Conservation (phyloP, 2,797 vertebrate genomes). For the Merluccius polli region DNA sequence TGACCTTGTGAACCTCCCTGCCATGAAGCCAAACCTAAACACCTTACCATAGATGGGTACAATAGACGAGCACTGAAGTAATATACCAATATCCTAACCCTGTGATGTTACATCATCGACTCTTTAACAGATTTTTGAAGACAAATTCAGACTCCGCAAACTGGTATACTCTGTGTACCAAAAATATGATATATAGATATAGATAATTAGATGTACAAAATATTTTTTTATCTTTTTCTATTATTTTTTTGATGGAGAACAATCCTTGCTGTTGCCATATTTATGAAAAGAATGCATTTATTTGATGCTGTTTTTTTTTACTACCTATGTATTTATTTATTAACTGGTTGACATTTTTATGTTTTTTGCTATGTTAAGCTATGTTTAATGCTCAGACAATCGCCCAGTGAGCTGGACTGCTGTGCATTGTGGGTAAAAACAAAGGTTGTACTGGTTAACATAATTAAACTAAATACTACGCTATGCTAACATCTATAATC, state of each 20-base stretch:
- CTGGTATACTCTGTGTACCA: slow-evolving; percentile 2
- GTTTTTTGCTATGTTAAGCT: slow-evolving; percentile 7
- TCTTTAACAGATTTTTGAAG: slow-evolving; percentile 17
- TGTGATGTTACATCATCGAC: not conserved
- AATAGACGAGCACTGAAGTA: not conserved
- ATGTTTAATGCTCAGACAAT: slow-evolving; percentile 53
- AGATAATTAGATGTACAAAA: too few relatives aligned
- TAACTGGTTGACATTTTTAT: not conserved
- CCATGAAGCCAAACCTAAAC: slow-evolving; percentile 33
- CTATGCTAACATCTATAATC: slow-evolving; percentile 13
- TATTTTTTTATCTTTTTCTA: not conserved
- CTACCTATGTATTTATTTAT: slow-evolving; percentile 10
- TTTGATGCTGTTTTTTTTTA: slow-evolving; percentile 24
- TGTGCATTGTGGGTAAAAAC: slow-evolving; percentile 30
- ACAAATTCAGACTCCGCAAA: slow-evolving; percentile 9
- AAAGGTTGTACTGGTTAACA: slow-evolving; percentile 3
- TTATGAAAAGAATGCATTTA: slow-evolving; percentile 18
- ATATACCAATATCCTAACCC: slow-evolving; percentile 7
- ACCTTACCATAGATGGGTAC: slow-evolving; percentile 4
- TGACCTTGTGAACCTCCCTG: slow-evolving; percentile 39
- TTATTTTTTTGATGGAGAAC: slow-evolving; percentile 7
- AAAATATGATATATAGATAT: too few relatives aligned
- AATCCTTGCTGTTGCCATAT: slow-evolving; percentile 18
- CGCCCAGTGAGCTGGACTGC: slow-evolving; percentile 18
- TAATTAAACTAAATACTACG: slow-evolving; percentile 21